These are phyloP conservation scores for Porites rus DNA, from an alignment of 92 coral and sea anemone species.

Conservation along the genomic window DNA sequence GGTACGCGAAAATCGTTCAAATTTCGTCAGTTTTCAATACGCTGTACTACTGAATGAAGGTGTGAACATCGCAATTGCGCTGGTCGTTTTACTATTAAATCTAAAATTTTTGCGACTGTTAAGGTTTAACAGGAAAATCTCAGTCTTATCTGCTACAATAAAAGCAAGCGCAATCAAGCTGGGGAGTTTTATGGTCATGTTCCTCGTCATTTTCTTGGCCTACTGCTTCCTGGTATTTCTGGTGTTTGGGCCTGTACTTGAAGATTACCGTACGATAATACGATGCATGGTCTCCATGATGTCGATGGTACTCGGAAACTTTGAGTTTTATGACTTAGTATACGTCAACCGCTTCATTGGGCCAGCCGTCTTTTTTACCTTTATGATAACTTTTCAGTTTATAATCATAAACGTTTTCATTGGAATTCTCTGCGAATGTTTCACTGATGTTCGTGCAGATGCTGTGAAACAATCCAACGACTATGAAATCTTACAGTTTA, in stretches of 20 bases:
- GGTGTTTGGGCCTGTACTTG: constrained; percentile 71
- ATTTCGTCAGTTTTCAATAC: constrained; percentile 93
- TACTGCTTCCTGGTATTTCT: constrained; percentile 69
- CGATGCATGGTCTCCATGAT: constrained; percentile 86
- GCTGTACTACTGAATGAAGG: constrained; percentile 81
- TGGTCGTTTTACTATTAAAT: constrained; percentile 76
- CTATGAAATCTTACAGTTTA: constrained; percentile 89
- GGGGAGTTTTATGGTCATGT: constrained; percentile 74
- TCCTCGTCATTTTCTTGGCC: constrained; percentile 74
- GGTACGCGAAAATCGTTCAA: constrained; percentile 70
- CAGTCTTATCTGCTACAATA: constrained; percentile 78
- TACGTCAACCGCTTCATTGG: constrained; percentile 74
- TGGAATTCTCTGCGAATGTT: constrained; percentile 89
- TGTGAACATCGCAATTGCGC: constrained; percentile 66
- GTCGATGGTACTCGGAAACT: constrained; percentile 88
- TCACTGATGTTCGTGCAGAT: constrained; percentile 78
- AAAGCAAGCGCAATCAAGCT: constrained; percentile 69
- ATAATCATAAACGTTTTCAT: constrained; percentile 87
- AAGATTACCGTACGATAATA: constrained; percentile 77
- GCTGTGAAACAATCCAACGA: constrained; percentile 87
- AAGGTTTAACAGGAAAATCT: constrained; percentile 89
- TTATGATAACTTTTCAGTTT: constrained; percentile 83
- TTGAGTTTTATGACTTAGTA: constrained; percentile 72
- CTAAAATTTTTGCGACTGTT: constrained; percentile 88
- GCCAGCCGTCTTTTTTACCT: constrained; percentile 81